Percentiles rank a stretch among this genome's conserved stretches.
Evolutionary conservation across 1,140 invertebrate genomes (phyloP).

Genomic region (Drosophila saltans): DNA sequence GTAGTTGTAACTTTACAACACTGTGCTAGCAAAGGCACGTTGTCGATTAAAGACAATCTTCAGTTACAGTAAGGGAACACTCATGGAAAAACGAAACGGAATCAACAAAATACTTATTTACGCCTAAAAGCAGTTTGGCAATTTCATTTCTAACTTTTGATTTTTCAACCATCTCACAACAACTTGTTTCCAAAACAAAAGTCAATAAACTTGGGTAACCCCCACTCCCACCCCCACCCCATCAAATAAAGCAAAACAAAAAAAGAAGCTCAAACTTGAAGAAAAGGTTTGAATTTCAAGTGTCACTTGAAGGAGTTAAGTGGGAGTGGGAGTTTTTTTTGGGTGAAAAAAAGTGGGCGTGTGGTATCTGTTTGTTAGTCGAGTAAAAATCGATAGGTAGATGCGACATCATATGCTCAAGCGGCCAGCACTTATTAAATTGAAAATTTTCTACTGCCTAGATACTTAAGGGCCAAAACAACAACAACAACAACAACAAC

Average conservation of each 20-base stretch:
- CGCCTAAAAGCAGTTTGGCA: constrained; percentile 27
- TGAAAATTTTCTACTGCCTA: constrained; percentile 29
- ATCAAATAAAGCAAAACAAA: not conserved
- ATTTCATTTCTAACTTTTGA: constrained; percentile 9
- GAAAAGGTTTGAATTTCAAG: constrained; percentile 22
- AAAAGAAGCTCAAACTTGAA: too few relatives aligned
- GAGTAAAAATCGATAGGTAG: constrained; percentile 22
- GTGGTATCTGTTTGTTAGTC: not conserved
- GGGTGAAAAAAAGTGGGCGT: not conserved
- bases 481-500: not conserved
- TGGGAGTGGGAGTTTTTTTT: not conserved
- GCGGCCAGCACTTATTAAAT: constrained; percentile 31
- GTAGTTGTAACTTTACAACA: too few relatives aligned
- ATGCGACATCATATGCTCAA: constrained; percentile 28
- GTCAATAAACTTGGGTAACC: constrained; percentile 9
- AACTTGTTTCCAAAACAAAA: constrained; percentile 17
- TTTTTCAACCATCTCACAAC: constrained; percentile 1
- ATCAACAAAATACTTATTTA: constrained; percentile 27
- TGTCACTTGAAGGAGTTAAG: constrained; percentile 11
- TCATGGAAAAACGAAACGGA: not conserved
- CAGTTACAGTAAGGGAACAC: too few relatives aligned
- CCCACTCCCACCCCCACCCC: not conserved
- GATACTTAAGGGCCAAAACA: constrained; percentile 20
- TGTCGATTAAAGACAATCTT: too few relatives aligned
- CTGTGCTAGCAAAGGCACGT: too few relatives aligned